These are phyloP conservation scores for Formica aserva DNA, from an alignment of 2,888 invertebrate genomes.

Conservation along the genomic window DNA sequence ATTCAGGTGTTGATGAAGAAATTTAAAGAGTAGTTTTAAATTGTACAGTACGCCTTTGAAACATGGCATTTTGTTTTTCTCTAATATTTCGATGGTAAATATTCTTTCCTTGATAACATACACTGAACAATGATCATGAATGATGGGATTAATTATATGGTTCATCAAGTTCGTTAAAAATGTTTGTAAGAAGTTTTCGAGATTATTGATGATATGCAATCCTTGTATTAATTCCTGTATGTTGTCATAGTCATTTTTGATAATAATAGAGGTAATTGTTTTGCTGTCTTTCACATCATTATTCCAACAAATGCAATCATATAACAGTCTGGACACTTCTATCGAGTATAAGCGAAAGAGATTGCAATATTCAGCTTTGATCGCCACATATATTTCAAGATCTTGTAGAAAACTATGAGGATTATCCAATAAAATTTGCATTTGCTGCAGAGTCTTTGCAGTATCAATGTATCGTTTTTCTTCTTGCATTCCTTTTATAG, in stretches of 20 bases:
- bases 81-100: constrained; percentile 85
- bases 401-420: constrained; percentile 87
- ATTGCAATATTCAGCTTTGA: constrained; percentile 86
- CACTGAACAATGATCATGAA: constrained; percentile 86
- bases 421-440: constrained; percentile 86
- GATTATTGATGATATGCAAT: constrained; percentile 83
- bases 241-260: constrained; percentile 75
- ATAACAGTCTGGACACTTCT: constrained; percentile 86
- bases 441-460: constrained; percentile 86
- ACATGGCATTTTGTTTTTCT: constrained; percentile 83
- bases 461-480: constrained; percentile 85
- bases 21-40: constrained; percentile 87
- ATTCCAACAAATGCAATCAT: constrained; percentile 86
- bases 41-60: constrained; percentile 88
- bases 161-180: constrained; percentile 88
- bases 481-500: constrained; percentile 80
- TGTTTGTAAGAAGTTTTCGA: constrained; percentile 87
- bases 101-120: constrained; percentile 84
- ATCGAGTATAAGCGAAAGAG: constrained; percentile 86
- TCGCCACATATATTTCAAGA: constrained; percentile 87
- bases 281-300: constrained; percentile 60
- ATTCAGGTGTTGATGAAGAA: constrained; percentile 88
- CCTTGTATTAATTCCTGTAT: constrained; percentile 85
- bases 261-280: constrained; percentile 60
- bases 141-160: constrained; percentile 88